Evolutionary conservation across 2,113 vertebrate species (phyloP).

Genomic region (Peromyscus polionotus): DNA sequence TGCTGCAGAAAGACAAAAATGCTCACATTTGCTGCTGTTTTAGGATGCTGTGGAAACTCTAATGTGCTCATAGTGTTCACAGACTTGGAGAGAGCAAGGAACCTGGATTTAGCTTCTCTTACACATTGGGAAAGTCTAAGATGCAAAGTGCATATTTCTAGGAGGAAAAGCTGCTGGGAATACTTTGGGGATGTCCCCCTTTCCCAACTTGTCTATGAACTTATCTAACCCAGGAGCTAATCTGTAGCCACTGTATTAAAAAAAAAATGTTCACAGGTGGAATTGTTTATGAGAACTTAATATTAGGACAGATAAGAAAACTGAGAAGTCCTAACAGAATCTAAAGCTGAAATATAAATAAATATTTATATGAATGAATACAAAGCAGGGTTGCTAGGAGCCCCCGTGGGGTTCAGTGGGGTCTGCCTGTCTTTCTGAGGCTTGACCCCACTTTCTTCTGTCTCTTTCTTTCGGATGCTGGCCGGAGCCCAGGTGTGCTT

Average conservation of each 20-base stretch:
- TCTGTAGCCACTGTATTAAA: neutral
- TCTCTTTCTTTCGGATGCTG: neutral
- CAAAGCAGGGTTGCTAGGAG: neutral
- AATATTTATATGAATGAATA: neutral
- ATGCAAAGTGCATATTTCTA: neutral
- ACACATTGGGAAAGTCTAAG: neutral
- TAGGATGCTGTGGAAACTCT: neutral
- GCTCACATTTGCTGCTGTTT: neutral
- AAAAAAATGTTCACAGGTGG: neutral
- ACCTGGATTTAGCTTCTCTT: neutral
- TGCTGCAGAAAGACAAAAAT: neutral
- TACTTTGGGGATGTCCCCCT: neutral
- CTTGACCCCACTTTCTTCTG: neutral
- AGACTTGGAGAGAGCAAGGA: neutral
- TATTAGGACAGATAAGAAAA: neutral
- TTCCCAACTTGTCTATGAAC: neutral
- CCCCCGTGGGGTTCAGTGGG: too few relatives aligned
- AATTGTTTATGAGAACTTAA: neutral
- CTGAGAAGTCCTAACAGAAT: neutral
- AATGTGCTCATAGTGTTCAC: neutral
- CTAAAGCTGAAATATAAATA: neutral
- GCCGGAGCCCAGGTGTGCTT: neutral
- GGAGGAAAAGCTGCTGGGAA: neutral
- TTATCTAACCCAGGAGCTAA: neutral
- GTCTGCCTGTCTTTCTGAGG: neutral